Evolutionary conservation across 2,888 invertebrate species (phyloP).

Genomic region (Punctoribates punctum): DNA sequence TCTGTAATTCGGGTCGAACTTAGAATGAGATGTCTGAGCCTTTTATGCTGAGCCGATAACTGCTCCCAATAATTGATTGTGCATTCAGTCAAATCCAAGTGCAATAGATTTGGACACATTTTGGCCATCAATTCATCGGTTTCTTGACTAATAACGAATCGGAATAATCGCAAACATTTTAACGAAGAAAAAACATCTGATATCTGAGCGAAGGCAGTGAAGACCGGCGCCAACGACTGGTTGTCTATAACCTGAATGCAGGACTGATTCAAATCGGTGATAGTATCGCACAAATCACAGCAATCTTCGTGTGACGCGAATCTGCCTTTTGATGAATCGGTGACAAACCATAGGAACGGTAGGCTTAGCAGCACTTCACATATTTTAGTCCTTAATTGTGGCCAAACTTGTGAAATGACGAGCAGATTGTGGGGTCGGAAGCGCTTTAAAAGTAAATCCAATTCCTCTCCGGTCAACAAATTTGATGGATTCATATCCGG

Average conservation of each 20-base stretch:
- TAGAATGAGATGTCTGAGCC: neutral
- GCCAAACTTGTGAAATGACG: no score
- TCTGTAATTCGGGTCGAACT: neutral
- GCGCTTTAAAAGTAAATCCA: no score
- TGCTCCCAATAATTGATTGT: neutral
- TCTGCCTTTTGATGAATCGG: neutral
- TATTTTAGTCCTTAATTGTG: no score
- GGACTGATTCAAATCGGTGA: neutral
- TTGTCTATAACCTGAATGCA: neutral
- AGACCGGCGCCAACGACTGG: no score
- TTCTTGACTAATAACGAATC: neutral
- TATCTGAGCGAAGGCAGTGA: neutral
- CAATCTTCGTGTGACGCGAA: neutral
- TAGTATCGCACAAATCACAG: neutral
- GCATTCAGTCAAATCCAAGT: neutral
- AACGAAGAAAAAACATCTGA: neutral
- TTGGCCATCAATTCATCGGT: neutral
- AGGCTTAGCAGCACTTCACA: neutral
- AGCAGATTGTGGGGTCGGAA: no score
- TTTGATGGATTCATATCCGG: no score
- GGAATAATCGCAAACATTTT: conserved; percentile 2
- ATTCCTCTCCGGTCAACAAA: no score
- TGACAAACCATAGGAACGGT: neutral
- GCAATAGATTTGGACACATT: neutral
- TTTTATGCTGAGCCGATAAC: neutral